Evolutionary conservation across 2,113 vertebrate genomes (phyloP), one percentile per base, ranked within the genome.

Genomic region (Tautogolabrus adspersus): DNA sequence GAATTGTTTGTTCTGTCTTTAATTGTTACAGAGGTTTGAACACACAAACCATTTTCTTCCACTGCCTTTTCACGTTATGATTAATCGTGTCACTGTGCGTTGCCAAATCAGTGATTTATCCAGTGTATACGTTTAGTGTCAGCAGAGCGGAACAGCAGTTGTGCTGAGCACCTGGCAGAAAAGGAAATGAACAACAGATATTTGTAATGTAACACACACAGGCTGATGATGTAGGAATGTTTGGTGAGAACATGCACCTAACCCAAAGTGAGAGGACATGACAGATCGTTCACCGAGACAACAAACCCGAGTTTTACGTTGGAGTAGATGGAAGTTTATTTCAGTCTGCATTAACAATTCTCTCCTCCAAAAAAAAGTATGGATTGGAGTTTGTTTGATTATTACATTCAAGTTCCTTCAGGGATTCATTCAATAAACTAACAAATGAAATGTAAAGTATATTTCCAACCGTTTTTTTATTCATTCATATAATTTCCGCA

Each of bases 21-120:
- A 61, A 80, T 71, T 37, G 62, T 89, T 87, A 88, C 37, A 47
- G 10, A 23, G 58, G 88, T 77, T 75, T 84, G 72, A 90, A 71
- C 85, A 89, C 71, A 64, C 30, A 51, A 66, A 42, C 55, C 38
- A 59, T 49, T 71, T 80, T n/a, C 70, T 83, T 30, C 47, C 56
- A 61, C 9, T 26, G 60, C 66, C 56, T 38, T 18, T 64, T 55
- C 55, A 26, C 16, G 21, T 40, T 21, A 42, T 91, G 89, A 89
- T 87, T 76, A 87, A 92, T 86, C 55, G 68, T 73, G 54, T 68
- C 78, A 74, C 74, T 70, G 51, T 12, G 16, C 54, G 56, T 63
- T 66, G 76, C 86, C 81, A 78, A 69, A 63, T 66, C 72, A 59
- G 47, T 89, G 87, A 90, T 90, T 86, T 72, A 92, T 91, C 54